phyloP scores from a whole-genome alignment of 2,113 vertebrate species.

The Apteryx mantelli region DNA sequence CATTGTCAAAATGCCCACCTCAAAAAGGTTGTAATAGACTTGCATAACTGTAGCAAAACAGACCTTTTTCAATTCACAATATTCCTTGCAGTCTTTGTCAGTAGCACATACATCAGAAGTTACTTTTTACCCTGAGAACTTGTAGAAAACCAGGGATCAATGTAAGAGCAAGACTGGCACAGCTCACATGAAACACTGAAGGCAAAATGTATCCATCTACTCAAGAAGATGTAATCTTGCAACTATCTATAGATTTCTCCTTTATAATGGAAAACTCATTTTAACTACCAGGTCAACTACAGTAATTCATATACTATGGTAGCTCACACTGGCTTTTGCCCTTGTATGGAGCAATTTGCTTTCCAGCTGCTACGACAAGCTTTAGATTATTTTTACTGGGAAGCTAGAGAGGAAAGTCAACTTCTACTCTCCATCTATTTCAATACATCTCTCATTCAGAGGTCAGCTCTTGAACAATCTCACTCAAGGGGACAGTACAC shows the following conservation, averaged over 20 bases:
- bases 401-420: not conserved
- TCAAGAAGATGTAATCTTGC: not conserved
- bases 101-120: not conserved
- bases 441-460: constrained; percentile 17
- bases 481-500: not conserved
- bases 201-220: not conserved
- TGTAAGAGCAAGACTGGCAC: fast-evolving
- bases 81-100: not conserved
- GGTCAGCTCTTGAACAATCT: constrained; percentile 36
- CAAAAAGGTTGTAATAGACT: not conserved
- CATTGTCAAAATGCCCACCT: not conserved
- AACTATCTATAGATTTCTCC: not conserved
- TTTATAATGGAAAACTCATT: not conserved
- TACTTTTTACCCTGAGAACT: not conserved
- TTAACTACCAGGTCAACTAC: not conserved
- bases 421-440: not conserved
- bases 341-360: not conserved
- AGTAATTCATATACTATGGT: not conserved
- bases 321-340: not conserved
- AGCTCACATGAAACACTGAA: not conserved
- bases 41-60: not conserved
- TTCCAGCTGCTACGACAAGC: not conserved
- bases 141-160: not conserved
- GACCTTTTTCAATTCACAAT: not conserved
- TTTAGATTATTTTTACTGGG: not conserved